A percentile compares a stretch with the other conserved stretches of the same genome.
These are phyloP conservation scores for Grus americana DNA, from an alignment of 2,113 vertebrate species.

Conservation along the genomic window DNA sequence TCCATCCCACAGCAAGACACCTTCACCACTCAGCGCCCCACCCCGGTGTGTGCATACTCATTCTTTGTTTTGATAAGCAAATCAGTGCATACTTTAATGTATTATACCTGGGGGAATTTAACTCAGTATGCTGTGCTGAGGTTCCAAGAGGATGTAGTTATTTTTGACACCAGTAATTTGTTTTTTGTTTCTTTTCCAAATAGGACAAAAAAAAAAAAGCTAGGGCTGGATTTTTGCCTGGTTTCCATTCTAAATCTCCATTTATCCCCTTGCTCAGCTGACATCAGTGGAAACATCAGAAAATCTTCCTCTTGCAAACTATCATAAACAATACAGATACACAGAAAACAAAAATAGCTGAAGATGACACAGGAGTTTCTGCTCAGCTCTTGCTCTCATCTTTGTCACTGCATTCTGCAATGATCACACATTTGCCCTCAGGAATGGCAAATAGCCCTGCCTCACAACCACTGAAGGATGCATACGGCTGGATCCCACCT, in stretches of 20 bases:
- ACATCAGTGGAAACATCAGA: background rate
- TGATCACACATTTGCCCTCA: background rate
- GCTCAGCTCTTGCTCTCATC: background rate
- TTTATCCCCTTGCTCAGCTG: background rate
- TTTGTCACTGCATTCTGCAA: background rate
- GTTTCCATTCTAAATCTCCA: slow-evolving; percentile 10
- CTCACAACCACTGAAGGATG: background rate
- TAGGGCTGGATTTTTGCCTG: background rate
- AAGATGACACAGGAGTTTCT: background rate
- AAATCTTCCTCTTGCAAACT: background rate
- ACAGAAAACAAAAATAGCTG: background rate
- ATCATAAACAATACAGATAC: background rate
- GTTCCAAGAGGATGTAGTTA: slow-evolving; percentile 50
- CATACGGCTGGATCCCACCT: background rate
- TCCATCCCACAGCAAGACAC: slow-evolving; percentile 16
- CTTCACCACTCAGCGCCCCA: background rate
- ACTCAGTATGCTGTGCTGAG: background rate
- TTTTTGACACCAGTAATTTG: background rate
- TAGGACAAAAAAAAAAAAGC: background rate
- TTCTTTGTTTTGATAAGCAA: slow-evolving; percentile 58
- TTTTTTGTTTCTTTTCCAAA: slow-evolving; percentile 39
- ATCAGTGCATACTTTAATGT: background rate
- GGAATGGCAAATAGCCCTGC: background rate
- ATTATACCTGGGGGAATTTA: slow-evolving; percentile 37
- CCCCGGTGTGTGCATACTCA: slow-evolving; percentile 1